Evolutionary conservation across 2,888 invertebrate genomes (phyloP).

Genomic region (Mycalesis mineus): DNA sequence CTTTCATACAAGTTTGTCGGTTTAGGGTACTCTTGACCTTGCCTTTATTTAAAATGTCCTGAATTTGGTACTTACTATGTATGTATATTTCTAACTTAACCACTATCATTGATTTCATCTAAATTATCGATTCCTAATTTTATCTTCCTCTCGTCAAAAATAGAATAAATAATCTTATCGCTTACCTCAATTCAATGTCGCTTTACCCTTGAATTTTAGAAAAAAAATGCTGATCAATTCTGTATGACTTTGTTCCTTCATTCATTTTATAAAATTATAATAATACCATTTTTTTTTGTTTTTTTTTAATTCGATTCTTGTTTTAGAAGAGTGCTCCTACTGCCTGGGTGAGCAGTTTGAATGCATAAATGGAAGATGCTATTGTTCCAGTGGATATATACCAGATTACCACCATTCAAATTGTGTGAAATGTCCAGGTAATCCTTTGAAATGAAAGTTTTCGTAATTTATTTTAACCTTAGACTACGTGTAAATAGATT

Average conservation of each 20-base stretch:
- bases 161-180: conserved; percentile 4
- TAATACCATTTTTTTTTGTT: no score
- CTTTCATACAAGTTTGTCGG: no score
- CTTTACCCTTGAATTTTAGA: background rate
- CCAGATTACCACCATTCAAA: conserved; percentile 50
- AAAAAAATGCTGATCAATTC: background rate
- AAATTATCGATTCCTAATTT: background rate
- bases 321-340: conserved; percentile 49
- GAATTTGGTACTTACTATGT: no score
- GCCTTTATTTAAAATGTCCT: no score
- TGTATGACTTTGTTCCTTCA: background rate
- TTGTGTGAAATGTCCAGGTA: conserved; percentile 67
- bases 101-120: background rate
- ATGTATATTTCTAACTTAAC: no score
- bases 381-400: conserved; percentile 57
- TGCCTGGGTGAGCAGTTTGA: conserved; percentile 57
- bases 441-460: no score
- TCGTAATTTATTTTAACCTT: no score
- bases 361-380: conserved; percentile 59
- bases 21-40: no score
- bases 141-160: background rate
- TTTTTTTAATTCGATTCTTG: background rate
- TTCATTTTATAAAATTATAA: no score
- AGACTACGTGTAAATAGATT: no score
- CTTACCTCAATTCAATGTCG: background rate